phyloP scores from a whole-genome alignment of 1,140 invertebrate species.

The Littorina saxatilis region DNA sequence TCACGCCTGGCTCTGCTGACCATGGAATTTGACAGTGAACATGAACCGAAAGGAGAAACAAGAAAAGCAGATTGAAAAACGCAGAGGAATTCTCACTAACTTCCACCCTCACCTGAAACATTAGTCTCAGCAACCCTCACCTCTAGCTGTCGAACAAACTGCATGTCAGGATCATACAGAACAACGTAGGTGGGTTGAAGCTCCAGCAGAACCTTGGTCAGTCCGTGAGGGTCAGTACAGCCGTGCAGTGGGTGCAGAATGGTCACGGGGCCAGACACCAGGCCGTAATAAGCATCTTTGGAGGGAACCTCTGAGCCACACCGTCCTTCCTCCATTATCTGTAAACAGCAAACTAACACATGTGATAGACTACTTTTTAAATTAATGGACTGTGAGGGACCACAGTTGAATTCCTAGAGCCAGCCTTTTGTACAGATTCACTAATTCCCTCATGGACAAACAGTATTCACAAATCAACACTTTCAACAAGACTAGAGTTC shows the following conservation, averaged over 20 bases:
- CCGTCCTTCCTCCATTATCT: background rate
- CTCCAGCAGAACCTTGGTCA: slow-evolving; percentile 66
- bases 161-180: slow-evolving; percentile 93
- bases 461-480: no score
- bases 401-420: no score
- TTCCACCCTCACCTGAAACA: background rate
- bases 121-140: slow-evolving; percentile 74
- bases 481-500: no score
- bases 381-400: no score
- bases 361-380: no score
- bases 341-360: no score
- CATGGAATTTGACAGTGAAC: background rate
- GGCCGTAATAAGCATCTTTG: slow-evolving; percentile 66
- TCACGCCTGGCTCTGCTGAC: no score
- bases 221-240: slow-evolving; percentile 65
- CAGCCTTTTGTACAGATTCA: background rate
- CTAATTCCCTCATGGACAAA: no score
- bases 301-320: slow-evolving; percentile 45
- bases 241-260: slow-evolving; percentile 73
- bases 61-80: no score
- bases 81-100: no score
- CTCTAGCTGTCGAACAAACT: slow-evolving; percentile 91
- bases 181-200: slow-evolving; percentile 89
- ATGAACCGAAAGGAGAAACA: background rate
- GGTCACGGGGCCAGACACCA: slow-evolving; percentile 65